Evolutionary conservation across 2,113 vertebrate species (phyloP).

Genomic region (Columba livia): DNA sequence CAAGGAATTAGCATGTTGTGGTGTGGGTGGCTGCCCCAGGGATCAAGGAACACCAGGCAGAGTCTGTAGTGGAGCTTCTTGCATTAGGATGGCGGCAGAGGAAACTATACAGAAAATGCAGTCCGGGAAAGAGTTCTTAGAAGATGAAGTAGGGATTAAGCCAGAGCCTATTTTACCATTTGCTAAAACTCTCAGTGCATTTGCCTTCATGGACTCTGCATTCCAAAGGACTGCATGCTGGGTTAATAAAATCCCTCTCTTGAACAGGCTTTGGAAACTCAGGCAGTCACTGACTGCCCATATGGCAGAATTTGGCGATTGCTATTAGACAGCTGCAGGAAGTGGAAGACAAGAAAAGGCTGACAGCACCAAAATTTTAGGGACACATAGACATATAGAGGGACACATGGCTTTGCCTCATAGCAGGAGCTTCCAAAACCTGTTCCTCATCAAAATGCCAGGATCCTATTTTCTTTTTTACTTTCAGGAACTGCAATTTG

Average conservation of each 20-base stretch:
- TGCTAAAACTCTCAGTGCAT: constrained; percentile 41
- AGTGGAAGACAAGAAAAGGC: constrained; percentile 33
- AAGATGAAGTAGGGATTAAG: constrained; percentile 44
- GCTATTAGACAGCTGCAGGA: constrained; percentile 71
- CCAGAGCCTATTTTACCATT: constrained; percentile 2
- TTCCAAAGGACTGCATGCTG: constrained; percentile 74
- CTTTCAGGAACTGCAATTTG: not conserved
- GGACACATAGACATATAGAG: not conserved
- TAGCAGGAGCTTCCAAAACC: constrained; percentile 22
- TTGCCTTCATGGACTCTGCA: constrained; percentile 52
- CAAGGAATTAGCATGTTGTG: not conserved
- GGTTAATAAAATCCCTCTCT: constrained; percentile 70
- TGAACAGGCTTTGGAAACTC: constrained; percentile 67
- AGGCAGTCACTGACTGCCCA: constrained; percentile 42
- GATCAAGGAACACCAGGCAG: not conserved
- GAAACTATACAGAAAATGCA: not conserved
- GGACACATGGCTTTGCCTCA: not conserved
- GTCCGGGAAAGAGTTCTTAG: not conserved
- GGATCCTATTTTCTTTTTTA: not conserved
- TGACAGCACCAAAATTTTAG: not conserved
- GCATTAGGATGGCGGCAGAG: not conserved
- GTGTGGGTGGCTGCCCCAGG: not conserved
- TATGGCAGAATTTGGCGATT: constrained; percentile 60
- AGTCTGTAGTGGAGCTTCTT: not conserved
- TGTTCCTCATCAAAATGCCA: not conserved